Evolutionary conservation across 1,140 invertebrate species (phyloP).

Genomic region (Bactericera cockerelli): DNA sequence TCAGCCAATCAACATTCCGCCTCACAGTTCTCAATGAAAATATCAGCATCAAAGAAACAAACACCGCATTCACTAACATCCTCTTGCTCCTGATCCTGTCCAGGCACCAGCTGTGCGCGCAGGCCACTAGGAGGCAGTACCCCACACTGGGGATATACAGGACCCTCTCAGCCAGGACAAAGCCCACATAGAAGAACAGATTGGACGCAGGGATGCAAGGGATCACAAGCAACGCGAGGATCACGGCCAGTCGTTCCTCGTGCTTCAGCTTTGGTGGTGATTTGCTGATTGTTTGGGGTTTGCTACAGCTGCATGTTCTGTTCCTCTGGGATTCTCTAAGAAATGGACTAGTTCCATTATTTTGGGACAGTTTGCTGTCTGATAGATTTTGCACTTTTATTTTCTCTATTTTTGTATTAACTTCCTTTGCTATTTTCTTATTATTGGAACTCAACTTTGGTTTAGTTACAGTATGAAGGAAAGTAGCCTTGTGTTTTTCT

Average conservation of each 20-base stretch:
- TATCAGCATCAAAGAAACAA: slow-evolving; percentile 43
- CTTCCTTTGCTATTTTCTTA: no score
- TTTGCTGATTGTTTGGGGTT: no score
- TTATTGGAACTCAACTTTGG: no score
- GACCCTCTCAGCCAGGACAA: slow-evolving; percentile 87
- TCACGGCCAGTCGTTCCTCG: neutral
- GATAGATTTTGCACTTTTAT: no score
- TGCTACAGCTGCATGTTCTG: no score
- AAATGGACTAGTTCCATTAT: no score
- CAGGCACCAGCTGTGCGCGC: slow-evolving; percentile 33
- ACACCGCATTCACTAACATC: slow-evolving; percentile 27
- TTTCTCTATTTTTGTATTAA: no score
- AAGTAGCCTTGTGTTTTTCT: no score
- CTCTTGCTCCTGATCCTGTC: slow-evolving; percentile 25
- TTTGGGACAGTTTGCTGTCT: no score
- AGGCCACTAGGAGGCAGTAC: slow-evolving; percentile 73
- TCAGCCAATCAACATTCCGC: slow-evolving; percentile 75
- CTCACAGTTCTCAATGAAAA: slow-evolving; percentile 41
- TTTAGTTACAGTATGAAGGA: no score
- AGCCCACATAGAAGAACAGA: slow-evolving; percentile 86
- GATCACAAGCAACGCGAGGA: slow-evolving; percentile 51
- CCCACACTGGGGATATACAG: slow-evolving; percentile 90
- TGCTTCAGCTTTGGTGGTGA: neutral
- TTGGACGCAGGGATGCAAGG: slow-evolving; percentile 92
- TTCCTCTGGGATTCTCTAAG: no score